These are phyloP conservation scores for Drosophila quasianomalipes DNA, from an alignment of 2,888 invertebrate species.

Conservation along the genomic window DNA sequence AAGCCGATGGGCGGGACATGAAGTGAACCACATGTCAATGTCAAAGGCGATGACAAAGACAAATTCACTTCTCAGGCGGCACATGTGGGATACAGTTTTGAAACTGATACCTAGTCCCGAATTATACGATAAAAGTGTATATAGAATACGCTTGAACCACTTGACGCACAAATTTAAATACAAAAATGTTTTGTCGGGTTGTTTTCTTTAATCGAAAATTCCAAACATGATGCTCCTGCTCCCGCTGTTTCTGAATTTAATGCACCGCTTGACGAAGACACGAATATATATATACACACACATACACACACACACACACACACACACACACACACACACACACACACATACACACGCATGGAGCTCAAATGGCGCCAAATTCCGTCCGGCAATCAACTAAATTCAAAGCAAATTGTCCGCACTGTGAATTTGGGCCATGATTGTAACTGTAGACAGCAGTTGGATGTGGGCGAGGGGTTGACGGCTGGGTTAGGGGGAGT, in stretches of 20 bases:
- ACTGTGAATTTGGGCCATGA: constrained; percentile 51
- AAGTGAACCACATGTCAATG: constrained; percentile 75
- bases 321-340: constrained; percentile 3
- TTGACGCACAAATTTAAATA: constrained; percentile 64
- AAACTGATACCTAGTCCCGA: constrained; percentile 36
- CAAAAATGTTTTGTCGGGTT: constrained; percentile 38
- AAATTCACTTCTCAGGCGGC: constrained; percentile 55
- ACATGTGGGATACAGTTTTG: constrained; percentile 9
- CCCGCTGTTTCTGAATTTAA: constrained; percentile 54
- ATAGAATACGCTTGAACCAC: constrained; percentile 19
- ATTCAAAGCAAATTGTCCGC: constrained; percentile 81
- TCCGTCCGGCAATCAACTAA: constrained; percentile 79
- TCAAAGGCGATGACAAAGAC: constrained; percentile 78
- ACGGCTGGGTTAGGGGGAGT: not conserved
- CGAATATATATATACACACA: not conserved
- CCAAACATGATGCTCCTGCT: constrained; percentile 34
- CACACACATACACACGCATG: not conserved
- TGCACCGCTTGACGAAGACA: constrained; percentile 42
- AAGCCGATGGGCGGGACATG: constrained; percentile 27
- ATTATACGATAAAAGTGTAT: constrained; percentile 20
- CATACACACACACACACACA: not conserved
- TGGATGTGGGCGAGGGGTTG: not conserved
- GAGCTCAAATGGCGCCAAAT: constrained; percentile 71
- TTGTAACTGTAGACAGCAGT: constrained; percentile 19
- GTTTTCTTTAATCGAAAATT: constrained; percentile 65